Conservation (phyloP, 30 jellyfish, hydroid and myxozoan species). For the Pelagia noctiluca region DNA sequence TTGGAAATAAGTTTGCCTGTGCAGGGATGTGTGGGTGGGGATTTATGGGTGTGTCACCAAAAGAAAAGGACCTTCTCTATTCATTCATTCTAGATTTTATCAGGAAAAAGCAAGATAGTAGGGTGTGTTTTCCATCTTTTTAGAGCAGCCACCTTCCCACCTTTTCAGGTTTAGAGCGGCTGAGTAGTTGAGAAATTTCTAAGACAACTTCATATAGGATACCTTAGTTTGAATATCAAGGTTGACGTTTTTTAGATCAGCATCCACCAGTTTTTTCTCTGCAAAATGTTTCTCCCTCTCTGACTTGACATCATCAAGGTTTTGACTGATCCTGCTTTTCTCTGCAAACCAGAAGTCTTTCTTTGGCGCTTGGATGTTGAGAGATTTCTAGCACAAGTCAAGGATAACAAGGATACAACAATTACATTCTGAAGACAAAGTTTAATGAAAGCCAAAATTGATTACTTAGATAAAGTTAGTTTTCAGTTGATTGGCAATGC, state of each 20-base stretch:
- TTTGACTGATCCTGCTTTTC: slow-evolving; percentile 2
- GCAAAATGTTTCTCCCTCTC: slow-evolving; percentile 40
- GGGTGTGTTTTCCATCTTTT: background rate
- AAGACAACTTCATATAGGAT: too few relatives aligned
- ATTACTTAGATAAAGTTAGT: background rate
- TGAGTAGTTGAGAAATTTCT: too few relatives aligned
- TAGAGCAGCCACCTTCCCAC: background rate
- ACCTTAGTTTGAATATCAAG: slow-evolving; percentile 53
- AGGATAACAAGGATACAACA: background rate
- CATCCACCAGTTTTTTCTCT: slow-evolving; percentile 44
- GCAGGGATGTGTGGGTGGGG: too few relatives aligned
- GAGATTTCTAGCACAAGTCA: slow-evolving; percentile 17
- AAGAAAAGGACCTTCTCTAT: too few relatives aligned
- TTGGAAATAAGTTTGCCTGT: too few relatives aligned
- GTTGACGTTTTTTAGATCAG: slow-evolving; percentile 34
- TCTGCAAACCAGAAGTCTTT: slow-evolving; percentile 27
- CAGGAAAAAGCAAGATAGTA: background rate
- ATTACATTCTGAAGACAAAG: background rate
- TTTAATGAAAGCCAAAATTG: background rate
- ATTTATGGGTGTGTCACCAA: too few relatives aligned
- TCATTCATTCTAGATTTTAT: background rate
- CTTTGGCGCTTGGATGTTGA: slow-evolving; percentile 24
- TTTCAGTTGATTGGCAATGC: background rate
- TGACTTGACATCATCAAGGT: slow-evolving; percentile 22
- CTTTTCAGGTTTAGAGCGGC: background rate